Percentiles rank a stretch among this genome's conserved stretches.
These are phyloP conservation scores for Ailurus styani DNA, from an alignment of 2,113 vertebrate genomes.

Conservation along the genomic window DNA sequence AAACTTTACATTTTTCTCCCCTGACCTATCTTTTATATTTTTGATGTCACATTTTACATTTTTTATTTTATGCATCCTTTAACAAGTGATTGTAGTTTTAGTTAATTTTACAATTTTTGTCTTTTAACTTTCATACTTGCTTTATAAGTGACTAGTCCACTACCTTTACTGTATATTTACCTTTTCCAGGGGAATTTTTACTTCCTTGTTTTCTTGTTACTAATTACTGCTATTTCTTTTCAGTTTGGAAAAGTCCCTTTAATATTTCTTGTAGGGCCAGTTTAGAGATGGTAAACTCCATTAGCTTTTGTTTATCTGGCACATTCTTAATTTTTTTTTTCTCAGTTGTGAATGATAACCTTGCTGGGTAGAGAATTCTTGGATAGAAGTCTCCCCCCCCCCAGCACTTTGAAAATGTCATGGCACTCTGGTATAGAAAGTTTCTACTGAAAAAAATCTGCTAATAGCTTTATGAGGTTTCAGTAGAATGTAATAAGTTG, in stretches of 20 bases:
- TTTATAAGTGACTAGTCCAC: background rate
- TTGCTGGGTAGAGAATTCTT: background rate
- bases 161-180: background rate
- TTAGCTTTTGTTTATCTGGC: background rate
- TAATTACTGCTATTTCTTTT: background rate
- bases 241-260: background rate
- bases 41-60: background rate
- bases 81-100: background rate
- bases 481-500: background rate
- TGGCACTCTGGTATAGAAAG: background rate
- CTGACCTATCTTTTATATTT: background rate
- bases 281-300: background rate
- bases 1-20: background rate
- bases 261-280: background rate
- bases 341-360: background rate
- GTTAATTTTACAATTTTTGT: background rate
- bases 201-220: background rate
- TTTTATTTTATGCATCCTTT: background rate
- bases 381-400: background rate
- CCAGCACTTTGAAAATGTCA: background rate
- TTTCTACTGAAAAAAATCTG: background rate
- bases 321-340: background rate
- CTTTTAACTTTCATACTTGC: background rate
- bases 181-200: background rate
- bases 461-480: background rate